Base-by-base conservation (phyloP, 2,113 vertebrate species). In the Petaurus breviceps region DNA sequence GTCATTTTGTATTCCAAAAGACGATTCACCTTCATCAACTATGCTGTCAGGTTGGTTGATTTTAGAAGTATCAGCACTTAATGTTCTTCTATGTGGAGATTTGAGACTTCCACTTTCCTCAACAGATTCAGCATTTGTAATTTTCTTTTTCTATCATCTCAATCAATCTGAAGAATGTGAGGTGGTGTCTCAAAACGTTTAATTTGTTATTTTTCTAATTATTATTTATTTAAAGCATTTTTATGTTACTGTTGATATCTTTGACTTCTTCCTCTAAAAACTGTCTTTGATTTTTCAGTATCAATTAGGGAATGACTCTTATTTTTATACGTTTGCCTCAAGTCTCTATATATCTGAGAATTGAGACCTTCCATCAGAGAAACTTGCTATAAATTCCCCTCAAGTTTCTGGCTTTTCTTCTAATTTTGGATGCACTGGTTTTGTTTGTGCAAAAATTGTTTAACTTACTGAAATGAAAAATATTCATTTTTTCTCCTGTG, bases 61-160 rank as follows among this genome's bases (percentile, higher is more conserved):
- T 99, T 99, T 98, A 98, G 99, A 98, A 95, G 99, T 98, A 98
- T 99, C 99, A 97, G 98, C 99, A 95, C 99, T 99, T 98, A 99
- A 99, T 95, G 99, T 99, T 99, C 99, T 99, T 97, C 99, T 98
- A 96, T 99, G 99, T 97, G 99, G 99, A 97, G 99, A 99, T 94
- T 99, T 99, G 96, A 99, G 93, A 97, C 97, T 98, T 98, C 99
- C 99, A n/a, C n/a, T n/a, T n/a, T n/a, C n/a, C n/a, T n/a, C n/a
- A n/a, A n/a, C n/a, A n/a, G n/a, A n/a, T n/a, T 3, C 28, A 68
- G 12, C 10, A 12, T 31, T 31, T 61, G 2, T 68, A 12, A 68
- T 68, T 61, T 61, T n/a, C 28, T 31, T 37, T 77, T n/a, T 77
- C 4, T 77, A 31, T 77, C 31, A 77, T 77, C 31, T 77, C 14